Percentiles rank a stretch among this genome's conserved stretches.
phyloP scores from a whole-genome alignment of 2,888 invertebrate genomes.

The Hemithea aestivaria region DNA sequence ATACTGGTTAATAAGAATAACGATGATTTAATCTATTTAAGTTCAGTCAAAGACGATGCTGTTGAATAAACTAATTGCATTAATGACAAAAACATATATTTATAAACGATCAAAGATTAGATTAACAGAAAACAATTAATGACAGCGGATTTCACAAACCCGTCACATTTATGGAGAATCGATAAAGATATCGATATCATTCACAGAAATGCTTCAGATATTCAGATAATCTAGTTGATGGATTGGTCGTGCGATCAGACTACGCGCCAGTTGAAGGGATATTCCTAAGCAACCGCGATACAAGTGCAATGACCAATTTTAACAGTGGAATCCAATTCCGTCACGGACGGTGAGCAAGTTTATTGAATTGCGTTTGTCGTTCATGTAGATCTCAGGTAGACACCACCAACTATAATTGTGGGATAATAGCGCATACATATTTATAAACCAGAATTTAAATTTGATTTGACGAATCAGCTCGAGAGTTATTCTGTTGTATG shows the following conservation, averaged over 20 bases:
- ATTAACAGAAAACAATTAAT: conserved; percentile 9
- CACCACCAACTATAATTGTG: too few relatives aligned
- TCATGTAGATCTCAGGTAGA: conserved; percentile 12
- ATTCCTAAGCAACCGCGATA: conserved; percentile 16
- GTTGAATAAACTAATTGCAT: too few relatives aligned
- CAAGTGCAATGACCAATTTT: conserved; percentile 31
- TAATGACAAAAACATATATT: too few relatives aligned
- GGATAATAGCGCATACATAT: background rate
- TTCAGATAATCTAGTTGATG: conserved; percentile 25
- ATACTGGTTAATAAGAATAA: too few relatives aligned
- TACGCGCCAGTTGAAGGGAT: conserved; percentile 26
- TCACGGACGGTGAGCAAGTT: conserved; percentile 24
- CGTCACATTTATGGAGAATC: background rate
- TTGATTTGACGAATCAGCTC: too few relatives aligned
- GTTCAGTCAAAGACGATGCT: too few relatives aligned
- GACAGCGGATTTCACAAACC: background rate
- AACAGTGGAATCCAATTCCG: conserved; percentile 27
- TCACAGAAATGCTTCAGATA: conserved; percentile 3
- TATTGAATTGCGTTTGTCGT: conserved; percentile 18
- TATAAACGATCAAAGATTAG: conserved; percentile 1
- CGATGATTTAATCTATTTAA: too few relatives aligned
- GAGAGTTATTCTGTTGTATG: too few relatives aligned
- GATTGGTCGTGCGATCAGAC: conserved; percentile 39
- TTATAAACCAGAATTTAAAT: too few relatives aligned
- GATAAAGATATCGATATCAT: conserved; percentile 1